A percentile compares a stretch with the other conserved stretches of the same genome.
Evolutionary conservation across 2,888 invertebrate species (phyloP).

Genomic region (Latrodectus hesperus): DNA sequence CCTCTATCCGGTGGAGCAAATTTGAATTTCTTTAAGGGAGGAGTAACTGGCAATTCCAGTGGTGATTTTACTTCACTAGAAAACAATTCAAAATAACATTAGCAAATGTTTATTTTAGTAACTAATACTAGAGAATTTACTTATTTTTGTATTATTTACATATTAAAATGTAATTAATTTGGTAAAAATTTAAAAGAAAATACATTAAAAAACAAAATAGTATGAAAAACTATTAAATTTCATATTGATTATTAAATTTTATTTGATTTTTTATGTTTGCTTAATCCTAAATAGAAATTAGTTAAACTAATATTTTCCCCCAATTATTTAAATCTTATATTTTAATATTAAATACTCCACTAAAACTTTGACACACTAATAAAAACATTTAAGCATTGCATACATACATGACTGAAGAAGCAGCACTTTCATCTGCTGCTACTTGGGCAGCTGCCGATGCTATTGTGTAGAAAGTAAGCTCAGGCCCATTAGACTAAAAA

Average conservation of each 20-base stretch:
- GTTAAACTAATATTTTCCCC: too few species aligned
- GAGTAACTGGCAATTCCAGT: slow-evolving; percentile 62
- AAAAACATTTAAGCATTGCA: background rate
- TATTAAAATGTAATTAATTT: background rate
- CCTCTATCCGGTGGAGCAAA: slow-evolving; percentile 69
- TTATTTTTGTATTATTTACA: background rate
- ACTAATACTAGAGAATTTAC: background rate
- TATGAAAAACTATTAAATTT: background rate
- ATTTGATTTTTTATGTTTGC: too few species aligned
- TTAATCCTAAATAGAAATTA: too few species aligned
- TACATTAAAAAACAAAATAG: background rate
- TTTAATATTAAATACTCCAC: background rate
- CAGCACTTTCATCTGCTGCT: slow-evolving; percentile 24
- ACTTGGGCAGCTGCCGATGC: slow-evolving; percentile 21
- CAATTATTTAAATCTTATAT: background rate
- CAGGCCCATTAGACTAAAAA: slow-evolving; percentile 54
- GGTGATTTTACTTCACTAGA: slow-evolving; percentile 50
- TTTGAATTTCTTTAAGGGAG: slow-evolving; percentile 70
- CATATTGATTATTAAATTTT: background rate
- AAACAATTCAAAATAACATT: background rate
- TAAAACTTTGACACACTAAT: background rate
- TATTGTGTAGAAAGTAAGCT: slow-evolving; percentile 63
- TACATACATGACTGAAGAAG: slow-evolving; percentile 30
- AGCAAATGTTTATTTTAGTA: background rate
- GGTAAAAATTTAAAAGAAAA: background rate